Conservation (phyloP, 2,113 vertebrate genomes). For the Maccullochella peelii region DNA sequence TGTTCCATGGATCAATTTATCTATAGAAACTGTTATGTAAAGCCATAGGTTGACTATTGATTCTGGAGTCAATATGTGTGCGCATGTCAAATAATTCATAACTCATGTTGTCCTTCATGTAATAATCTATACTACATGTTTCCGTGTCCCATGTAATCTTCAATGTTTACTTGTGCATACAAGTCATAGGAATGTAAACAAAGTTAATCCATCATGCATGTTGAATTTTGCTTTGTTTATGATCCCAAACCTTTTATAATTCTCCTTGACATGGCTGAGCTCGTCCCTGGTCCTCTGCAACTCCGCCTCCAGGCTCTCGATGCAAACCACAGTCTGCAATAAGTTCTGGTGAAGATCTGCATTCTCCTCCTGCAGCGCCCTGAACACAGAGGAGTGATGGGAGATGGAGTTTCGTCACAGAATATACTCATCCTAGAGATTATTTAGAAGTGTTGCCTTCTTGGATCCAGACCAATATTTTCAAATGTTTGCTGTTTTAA, state of each 20-base stretch:
- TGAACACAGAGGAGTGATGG: constrained; percentile 56
- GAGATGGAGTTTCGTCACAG: not conserved
- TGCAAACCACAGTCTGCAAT: constrained; percentile 81
- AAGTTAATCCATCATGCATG: not conserved
- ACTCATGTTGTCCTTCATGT: not conserved
- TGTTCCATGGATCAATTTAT: constrained; percentile 57
- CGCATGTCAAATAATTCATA: not conserved
- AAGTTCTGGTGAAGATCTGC: constrained; percentile 83
- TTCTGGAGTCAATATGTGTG: constrained; percentile 5
- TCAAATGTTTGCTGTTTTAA: not conserved
- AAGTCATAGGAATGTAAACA: not conserved
- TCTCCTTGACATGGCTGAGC: constrained; percentile 78
- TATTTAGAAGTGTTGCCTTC: not conserved
- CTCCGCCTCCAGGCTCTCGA: constrained; percentile 83
- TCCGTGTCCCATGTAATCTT: not conserved
- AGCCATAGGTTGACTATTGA: constrained; percentile 35
- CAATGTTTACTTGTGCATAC: not conserved
- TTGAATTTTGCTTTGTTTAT: not conserved
- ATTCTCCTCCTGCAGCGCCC: constrained; percentile 81
- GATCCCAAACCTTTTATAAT: constrained; percentile 79
- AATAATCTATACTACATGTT: not conserved
- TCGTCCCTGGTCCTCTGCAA: constrained; percentile 81
- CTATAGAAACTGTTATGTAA: constrained; percentile 40
- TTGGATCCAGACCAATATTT: not conserved
- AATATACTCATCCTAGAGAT: not conserved